Conservation (phyloP, 1,140 invertebrate genomes). For the Onthophagus taurus region DNA sequence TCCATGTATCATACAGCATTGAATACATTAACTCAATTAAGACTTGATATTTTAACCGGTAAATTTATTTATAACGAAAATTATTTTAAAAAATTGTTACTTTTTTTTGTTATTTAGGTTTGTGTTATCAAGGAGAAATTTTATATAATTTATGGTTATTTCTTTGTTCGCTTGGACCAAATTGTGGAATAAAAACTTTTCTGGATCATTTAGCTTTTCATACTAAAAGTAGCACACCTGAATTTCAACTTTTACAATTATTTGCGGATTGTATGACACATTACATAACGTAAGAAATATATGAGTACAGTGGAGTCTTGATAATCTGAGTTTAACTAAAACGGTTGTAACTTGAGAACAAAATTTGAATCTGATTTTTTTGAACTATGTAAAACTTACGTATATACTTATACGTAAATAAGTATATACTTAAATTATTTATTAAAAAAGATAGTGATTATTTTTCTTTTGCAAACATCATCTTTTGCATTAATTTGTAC, state of each 20-base stretch:
- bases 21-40: conserved; percentile 81
- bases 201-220: conserved; percentile 74
- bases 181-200: conserved; percentile 83
- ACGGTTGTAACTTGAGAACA: too few species aligned
- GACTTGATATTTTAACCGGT: conserved; percentile 92
- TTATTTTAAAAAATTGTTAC: neutral
- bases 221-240: conserved; percentile 67
- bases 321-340: too few species aligned
- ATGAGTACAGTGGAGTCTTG: too few species aligned
- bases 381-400: too few species aligned
- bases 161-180: conserved; percentile 75
- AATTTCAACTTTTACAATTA: conserved; percentile 85
- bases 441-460: too few species aligned
- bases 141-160: conserved; percentile 89
- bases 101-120: conserved; percentile 46
- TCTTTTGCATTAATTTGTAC: too few species aligned
- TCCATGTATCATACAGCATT: conserved; percentile 86
- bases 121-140: conserved; percentile 89
- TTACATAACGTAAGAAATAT: conserved; percentile 80
- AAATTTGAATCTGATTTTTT: conserved; percentile 70
- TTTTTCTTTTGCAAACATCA: too few species aligned
- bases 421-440: too few species aligned
- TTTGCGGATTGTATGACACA: conserved; percentile 96
- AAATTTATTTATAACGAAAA: too few species aligned
- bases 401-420: too few species aligned